Evolutionary conservation across 1,140 invertebrate genomes (phyloP).

Genomic region (Watersipora subatra): DNA sequence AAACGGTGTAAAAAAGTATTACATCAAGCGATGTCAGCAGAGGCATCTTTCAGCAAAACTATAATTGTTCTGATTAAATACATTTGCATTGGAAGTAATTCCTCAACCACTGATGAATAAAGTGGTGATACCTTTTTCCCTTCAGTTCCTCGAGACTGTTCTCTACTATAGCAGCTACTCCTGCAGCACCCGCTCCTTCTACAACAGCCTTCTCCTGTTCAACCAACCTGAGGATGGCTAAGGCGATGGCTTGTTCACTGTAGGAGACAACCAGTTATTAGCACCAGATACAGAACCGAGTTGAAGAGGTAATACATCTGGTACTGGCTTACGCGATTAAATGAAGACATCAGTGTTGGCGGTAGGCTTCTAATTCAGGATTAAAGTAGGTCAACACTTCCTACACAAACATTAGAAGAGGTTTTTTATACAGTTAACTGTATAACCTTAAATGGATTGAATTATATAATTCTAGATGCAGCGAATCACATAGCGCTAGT

Average conservation of each 20-base stretch:
- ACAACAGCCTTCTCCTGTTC: conserved; percentile 85
- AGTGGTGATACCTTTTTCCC: conserved; percentile 63
- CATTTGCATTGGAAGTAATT: too few relatives aligned
- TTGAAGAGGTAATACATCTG: neutral
- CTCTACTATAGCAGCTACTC: conserved; percentile 69
- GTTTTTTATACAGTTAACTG: too few relatives aligned
- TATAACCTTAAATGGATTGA: too few relatives aligned
- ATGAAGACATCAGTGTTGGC: neutral
- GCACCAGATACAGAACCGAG: neutral
- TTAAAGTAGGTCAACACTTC: too few relatives aligned
- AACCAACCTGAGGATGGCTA: conserved; percentile 69
- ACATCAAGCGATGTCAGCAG: too few relatives aligned
- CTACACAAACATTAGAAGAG: too few relatives aligned
- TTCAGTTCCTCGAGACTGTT: conserved; percentile 66
- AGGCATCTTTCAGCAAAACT: too few relatives aligned
- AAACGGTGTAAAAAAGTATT: too few relatives aligned
- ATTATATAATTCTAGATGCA: too few relatives aligned
- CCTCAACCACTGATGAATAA: neutral
- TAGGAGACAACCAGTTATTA: conserved; percentile 10
- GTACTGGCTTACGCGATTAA: neutral
- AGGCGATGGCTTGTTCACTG: conserved; percentile 56
- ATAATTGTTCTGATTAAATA: too few relatives aligned
- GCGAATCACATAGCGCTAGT: too few relatives aligned
- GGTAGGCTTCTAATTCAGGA: too few relatives aligned
- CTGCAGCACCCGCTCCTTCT: conserved; percentile 74